Percentiles rank a stretch among this genome's conserved stretches.
Conservation (phyloP, 2,113 vertebrate genomes). For the Sebastes schlegelii region DNA sequence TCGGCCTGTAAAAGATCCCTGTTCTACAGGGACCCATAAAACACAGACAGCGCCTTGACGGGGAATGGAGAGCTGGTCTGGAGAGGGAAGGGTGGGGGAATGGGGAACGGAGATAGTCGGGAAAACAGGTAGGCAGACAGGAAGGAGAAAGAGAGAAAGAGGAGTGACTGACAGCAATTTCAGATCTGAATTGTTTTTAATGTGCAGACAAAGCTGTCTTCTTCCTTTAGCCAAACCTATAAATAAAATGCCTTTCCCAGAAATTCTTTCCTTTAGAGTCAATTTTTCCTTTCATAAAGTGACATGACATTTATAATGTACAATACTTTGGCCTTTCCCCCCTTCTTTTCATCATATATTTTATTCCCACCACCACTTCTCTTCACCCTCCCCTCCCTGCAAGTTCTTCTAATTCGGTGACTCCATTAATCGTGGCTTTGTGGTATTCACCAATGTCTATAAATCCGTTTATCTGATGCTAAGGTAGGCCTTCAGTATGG, state of each 20-base stretch:
- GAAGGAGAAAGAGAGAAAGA: slow-evolving; percentile 76
- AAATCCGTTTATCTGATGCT: slow-evolving; percentile 95
- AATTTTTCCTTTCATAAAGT: slow-evolving; percentile 41
- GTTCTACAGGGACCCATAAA: slow-evolving; percentile 81
- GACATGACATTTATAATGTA: slow-evolving; percentile 58
- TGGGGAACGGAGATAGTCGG: slow-evolving; percentile 48
- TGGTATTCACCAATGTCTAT: slow-evolving; percentile 98
- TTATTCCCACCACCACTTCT: slow-evolving; percentile 51
- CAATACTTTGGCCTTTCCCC: slow-evolving; percentile 42
- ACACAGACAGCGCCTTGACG: slow-evolving; percentile 72
- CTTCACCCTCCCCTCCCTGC: slow-evolving; percentile 56
- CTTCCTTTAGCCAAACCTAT: not conserved
- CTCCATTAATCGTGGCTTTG: slow-evolving; percentile 94
- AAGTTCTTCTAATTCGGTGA: slow-evolving; percentile 90
- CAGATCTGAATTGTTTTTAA: slow-evolving; percentile 31
- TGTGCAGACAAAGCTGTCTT: not conserved
- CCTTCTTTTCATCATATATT: slow-evolving; percentile 54
- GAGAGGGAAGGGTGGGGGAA: slow-evolving; percentile 35
- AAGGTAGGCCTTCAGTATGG: slow-evolving; percentile 89
- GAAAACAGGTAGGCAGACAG: slow-evolving; percentile 60
- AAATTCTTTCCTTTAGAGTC: slow-evolving; percentile 12
- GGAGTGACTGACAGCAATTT: slow-evolving; percentile 16
- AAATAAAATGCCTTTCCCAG: not conserved
- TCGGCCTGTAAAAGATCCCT: slow-evolving; percentile 82
- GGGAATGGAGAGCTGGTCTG: slow-evolving; percentile 57